These are phyloP conservation scores for Echeneis naucrates DNA, from an alignment of 2,797 vertebrate species.

Conservation along the genomic window DNA sequence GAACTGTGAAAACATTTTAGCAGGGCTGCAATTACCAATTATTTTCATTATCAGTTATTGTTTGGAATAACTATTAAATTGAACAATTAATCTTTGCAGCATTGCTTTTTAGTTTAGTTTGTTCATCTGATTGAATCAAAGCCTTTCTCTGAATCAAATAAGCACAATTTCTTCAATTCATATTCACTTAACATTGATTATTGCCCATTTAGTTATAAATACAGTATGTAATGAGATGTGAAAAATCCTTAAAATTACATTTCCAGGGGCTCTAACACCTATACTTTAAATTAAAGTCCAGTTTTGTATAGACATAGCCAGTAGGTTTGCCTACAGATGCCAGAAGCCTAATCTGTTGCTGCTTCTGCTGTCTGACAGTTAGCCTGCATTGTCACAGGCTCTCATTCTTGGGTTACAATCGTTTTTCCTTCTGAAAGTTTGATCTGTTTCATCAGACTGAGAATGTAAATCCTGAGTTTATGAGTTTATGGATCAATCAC, in stretches of 20 bases:
- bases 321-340: background rate
- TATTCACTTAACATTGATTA: background rate
- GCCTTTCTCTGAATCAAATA: background rate
- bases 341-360: slow-evolving; percentile 3
- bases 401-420: background rate
- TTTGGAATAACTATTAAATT: background rate
- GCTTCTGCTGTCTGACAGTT: slow-evolving; percentile 15
- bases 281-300: background rate
- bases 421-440: background rate
- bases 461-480: background rate
- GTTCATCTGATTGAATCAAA: too few relatives aligned
- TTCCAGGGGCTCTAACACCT: background rate
- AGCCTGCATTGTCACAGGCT: background rate
- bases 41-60: too few relatives aligned
- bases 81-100: background rate
- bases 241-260: background rate
- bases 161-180: background rate
- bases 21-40: too few relatives aligned
- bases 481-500: slow-evolving; percentile 9
- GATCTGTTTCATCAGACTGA: slow-evolving; percentile 19
- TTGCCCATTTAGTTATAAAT: background rate
- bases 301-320: background rate
- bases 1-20: too few relatives aligned
- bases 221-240: background rate
- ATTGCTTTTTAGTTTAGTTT: too few relatives aligned